Conservation (phyloP, 2,888 invertebrate genomes). For the Schrankia costaestrigalis region DNA sequence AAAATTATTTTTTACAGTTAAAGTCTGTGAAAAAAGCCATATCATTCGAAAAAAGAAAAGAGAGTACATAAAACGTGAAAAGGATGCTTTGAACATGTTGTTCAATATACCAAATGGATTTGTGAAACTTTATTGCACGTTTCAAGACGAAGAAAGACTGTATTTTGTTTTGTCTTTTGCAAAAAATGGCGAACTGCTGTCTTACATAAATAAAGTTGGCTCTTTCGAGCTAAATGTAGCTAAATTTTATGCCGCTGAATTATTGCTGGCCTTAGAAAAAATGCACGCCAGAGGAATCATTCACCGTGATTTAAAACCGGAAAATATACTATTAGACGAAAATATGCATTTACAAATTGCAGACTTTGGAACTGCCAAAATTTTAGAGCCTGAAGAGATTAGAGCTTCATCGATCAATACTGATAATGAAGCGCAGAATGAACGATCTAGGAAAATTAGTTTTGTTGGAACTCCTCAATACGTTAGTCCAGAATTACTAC, state of each 20-base stretch:
- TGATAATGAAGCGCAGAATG: conserved; percentile 61
- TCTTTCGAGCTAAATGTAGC: conserved; percentile 94
- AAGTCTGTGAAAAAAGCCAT: conserved; percentile 97
- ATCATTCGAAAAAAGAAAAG: conserved; percentile 96
- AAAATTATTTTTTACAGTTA: conserved; percentile 93
- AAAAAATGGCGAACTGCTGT: conserved; percentile 95
- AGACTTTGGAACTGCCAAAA: conserved; percentile 98
- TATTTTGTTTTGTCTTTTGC: conserved; percentile 98
- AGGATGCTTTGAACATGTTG: conserved; percentile 94
- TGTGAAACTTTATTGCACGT: conserved; percentile 96
- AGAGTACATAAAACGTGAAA: conserved; percentile 95
- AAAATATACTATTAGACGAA: conserved; percentile 97
- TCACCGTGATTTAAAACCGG: conserved; percentile 98
- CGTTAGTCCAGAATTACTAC: conserved; percentile 97
- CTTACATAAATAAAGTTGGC: conserved; percentile 94
- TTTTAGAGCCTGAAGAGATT: conserved; percentile 78
- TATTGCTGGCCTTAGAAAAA: conserved; percentile 94
- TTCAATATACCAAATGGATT: conserved; percentile 92
- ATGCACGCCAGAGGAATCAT: conserved; percentile 93
- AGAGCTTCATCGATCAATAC: conserved; percentile 37
- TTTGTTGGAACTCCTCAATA: conserved; percentile 99
- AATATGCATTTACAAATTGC: conserved; percentile 98
- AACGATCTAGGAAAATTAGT: conserved; percentile 85
- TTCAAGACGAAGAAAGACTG: conserved; percentile 95
- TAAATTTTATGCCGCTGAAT: conserved; percentile 96